These are phyloP conservation scores for Blastobasis lacticolella DNA, from an alignment of 2,888 invertebrate genomes.

Conservation along the genomic window DNA sequence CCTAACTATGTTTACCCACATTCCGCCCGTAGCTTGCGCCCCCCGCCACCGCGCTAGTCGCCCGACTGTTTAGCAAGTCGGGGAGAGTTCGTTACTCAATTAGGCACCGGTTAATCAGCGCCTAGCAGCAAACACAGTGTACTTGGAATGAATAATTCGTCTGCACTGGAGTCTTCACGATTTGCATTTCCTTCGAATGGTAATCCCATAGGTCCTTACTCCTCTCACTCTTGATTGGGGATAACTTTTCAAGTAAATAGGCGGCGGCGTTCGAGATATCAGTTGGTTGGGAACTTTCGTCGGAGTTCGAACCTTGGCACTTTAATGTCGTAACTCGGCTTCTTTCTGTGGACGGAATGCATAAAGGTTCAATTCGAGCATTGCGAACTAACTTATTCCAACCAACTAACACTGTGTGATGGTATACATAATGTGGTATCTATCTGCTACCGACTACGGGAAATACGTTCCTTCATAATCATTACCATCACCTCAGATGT, in stretches of 20 bases:
- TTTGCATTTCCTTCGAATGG: constrained; percentile 20
- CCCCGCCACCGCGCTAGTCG: constrained; percentile 21
- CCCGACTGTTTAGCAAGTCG: constrained; percentile 56
- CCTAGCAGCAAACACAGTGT: constrained; percentile 54
- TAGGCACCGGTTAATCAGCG: constrained; percentile 62
- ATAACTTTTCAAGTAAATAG: constrained; percentile 1
- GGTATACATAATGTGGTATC: too few species aligned
- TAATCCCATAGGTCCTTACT: constrained; percentile 6
- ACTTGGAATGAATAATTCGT: constrained; percentile 48
- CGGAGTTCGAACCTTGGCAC: not conserved
- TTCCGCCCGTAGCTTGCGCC: constrained; percentile 15
- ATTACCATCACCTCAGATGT: too few species aligned
- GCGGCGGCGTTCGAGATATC: not conserved
- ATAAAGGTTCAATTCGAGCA: too few species aligned
- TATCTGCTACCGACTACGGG: too few species aligned
- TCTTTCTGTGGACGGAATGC: too few species aligned
- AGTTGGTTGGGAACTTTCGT: not conserved
- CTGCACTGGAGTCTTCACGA: constrained; percentile 11
- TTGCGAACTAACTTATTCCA: too few species aligned
- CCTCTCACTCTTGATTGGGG: constrained; percentile 3
- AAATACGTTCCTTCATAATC: too few species aligned
- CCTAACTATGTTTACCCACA: too few species aligned
- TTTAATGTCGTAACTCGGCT: too few species aligned
- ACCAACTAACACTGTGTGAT: too few species aligned
- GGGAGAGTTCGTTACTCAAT: constrained; percentile 66